These are phyloP conservation scores for Dioctria linearis DNA, from an alignment of 2,888 invertebrate genomes.

Conservation along the genomic window DNA sequence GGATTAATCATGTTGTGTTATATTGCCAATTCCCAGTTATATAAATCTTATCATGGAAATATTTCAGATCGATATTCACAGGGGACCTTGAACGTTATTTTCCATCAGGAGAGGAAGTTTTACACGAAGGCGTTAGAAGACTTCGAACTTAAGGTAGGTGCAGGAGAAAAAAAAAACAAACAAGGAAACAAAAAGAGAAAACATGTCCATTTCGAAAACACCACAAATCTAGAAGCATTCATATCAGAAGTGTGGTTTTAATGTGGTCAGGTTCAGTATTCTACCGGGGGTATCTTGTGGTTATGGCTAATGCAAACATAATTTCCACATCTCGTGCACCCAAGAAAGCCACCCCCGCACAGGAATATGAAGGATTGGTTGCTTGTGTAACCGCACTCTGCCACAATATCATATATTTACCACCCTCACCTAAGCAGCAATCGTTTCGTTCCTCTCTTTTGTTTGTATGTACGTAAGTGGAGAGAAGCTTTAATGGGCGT, in stretches of 20 bases:
- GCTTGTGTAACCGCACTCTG: not conserved
- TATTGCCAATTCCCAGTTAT: not conserved
- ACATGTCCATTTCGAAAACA: not conserved
- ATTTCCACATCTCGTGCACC: not conserved
- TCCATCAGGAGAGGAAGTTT: not conserved
- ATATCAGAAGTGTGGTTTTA: not conserved
- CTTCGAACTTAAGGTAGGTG: not conserved
- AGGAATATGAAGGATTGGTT: not conserved
- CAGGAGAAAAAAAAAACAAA: not conserved
- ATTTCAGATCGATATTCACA: not conserved
- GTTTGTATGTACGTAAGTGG: not conserved
- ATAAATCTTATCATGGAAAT: not conserved
- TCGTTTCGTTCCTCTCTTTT: not conserved
- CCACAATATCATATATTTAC: conserved; percentile 21
- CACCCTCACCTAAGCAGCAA: not conserved
- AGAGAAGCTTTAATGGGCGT: conserved; percentile 14
- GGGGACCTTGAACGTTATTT: not conserved
- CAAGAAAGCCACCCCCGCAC: not conserved
- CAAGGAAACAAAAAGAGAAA: not conserved
- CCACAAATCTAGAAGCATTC: conserved; percentile 14
- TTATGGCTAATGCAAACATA: conserved; percentile 1
- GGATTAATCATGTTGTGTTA: conserved; percentile 5
- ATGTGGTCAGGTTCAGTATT: not conserved
- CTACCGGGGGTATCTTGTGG: not conserved
- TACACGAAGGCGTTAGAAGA: not conserved